Base-by-base conservation (phyloP, 2,888 invertebrate genomes). In the Eudasyphora cyanicolor region DNA sequence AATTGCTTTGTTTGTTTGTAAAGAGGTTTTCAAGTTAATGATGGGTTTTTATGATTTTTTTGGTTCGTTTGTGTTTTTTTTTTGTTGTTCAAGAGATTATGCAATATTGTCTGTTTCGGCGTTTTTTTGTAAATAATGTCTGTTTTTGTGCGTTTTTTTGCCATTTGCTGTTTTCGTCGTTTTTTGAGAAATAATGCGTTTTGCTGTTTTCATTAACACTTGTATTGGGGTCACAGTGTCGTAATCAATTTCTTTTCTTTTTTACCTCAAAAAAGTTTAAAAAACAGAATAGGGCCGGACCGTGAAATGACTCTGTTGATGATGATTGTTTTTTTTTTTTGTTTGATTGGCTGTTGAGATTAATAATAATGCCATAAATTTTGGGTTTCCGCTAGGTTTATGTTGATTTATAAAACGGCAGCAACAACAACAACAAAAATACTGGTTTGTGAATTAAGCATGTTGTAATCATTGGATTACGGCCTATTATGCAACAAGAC, bases 221-320 rank as follows among this genome's bases (percentile, higher is more conserved):
- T 42, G 67, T 57, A 84, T 84, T 81, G 81, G 71, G 84, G 84
- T 73, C 84, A 84, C 71, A 69, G 54, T 84, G 81, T 81, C 78
- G 69, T 84, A 84, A 84, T 60, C 62, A 69, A 67, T 76, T 81
- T 71, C 62, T 49, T 76, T 70, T 49, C 12, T 51, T 27, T 60
- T 42, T 49, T 17, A 29, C 17, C 29, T 70, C 12, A 45, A 0
- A 49, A 70, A 51, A 21, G 38, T n/a, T n/a, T n/a, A n/a, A n/a
- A 51, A 27, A 45, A 27, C 57, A 76, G 67, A 67, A 67, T 73
- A 73, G 74, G 75, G 54, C 70, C 75, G 7, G 12, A 19, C n/a
- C 64, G 21, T 57, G 27, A 27, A 57, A 57, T 14, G 57, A 14
- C 0, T 17, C 32, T 6, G 62, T 45, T 38, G 14, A 76, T 64